A percentile compares a stretch with the other conserved stretches of the same genome.
phyloP scores from a whole-genome alignment of 2,113 vertebrate genomes.

The Mastomys coucha region DNA sequence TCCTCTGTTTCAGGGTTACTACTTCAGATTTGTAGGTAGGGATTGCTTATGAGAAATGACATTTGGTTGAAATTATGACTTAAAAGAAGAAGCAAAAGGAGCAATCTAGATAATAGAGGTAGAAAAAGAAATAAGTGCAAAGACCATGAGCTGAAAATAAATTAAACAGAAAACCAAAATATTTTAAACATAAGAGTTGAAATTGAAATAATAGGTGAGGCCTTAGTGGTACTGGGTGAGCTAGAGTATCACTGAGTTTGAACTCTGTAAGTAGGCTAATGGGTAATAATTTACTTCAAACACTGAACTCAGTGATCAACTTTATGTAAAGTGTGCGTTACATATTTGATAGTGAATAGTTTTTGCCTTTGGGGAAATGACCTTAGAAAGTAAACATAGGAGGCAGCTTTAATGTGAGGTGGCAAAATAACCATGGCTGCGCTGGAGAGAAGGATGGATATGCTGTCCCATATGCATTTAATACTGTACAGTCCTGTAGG shows the following conservation, averaged over 20 bases:
- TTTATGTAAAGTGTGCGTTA: not conserved
- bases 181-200: not conserved
- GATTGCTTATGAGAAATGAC: not conserved
- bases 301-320: not conserved
- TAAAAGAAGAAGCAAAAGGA: not conserved
- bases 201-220: not conserved
- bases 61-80: not conserved
- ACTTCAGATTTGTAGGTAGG: not conserved
- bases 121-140: not conserved
- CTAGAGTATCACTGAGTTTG: not conserved
- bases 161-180: not conserved
- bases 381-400: not conserved
- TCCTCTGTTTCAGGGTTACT: not conserved
- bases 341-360: not conserved
- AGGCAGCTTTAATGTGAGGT: not conserved
- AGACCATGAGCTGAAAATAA: not conserved
- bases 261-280: not conserved
- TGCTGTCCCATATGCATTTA: not conserved
- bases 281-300: not conserved
- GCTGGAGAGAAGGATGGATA: not conserved
- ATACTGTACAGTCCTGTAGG: not conserved
- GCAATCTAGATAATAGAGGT: not conserved
- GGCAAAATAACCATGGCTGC: not conserved
- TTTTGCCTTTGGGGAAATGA: not conserved
- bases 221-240: not conserved